phyloP scores from a whole-genome alignment of 2,113 vertebrate genomes.

The Mola mola region DNA sequence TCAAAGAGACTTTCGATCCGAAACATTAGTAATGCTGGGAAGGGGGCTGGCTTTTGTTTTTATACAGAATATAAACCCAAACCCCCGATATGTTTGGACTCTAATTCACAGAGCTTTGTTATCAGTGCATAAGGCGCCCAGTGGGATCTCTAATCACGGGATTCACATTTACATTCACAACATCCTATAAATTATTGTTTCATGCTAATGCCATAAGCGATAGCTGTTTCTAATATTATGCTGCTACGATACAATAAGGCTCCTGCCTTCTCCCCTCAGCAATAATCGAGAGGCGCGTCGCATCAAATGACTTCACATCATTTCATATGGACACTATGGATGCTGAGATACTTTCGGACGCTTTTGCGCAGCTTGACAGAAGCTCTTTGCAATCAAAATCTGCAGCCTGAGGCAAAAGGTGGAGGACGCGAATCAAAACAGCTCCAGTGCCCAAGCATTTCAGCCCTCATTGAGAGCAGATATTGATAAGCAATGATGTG shows the following conservation, averaged over 20 bases:
- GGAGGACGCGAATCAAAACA: slow-evolving; percentile 57
- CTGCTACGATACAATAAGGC: neutral
- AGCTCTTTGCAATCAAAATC: slow-evolving; percentile 64
- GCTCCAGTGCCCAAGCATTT: slow-evolving; percentile 66
- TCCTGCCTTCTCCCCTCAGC: slow-evolving; percentile 9
- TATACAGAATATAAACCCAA: too few species aligned
- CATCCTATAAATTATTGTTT: too few species aligned
- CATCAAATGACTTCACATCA: slow-evolving; percentile 42
- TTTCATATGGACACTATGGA: slow-evolving; percentile 48
- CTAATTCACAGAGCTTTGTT: too few species aligned
- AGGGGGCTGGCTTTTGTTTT: too few species aligned
- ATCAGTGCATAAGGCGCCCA: too few species aligned
- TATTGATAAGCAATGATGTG: slow-evolving; percentile 71
- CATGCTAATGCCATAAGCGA: neutral
- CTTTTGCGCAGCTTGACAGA: slow-evolving; percentile 37
- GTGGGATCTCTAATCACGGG: too few species aligned
- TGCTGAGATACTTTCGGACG: slow-evolving; percentile 62
- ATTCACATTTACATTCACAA: too few species aligned
- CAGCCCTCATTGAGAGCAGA: slow-evolving; percentile 57
- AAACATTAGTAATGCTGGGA: too few species aligned
- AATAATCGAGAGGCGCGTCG: slow-evolving; percentile 40
- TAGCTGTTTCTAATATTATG: slow-evolving; percentile 19
- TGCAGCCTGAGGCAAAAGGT: slow-evolving; percentile 44
- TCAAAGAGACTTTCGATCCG: too few species aligned
- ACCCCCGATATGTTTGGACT: too few species aligned